phyloP scores from a whole-genome alignment of 2,113 vertebrate species.

The Rhodinocichla rosea region DNA sequence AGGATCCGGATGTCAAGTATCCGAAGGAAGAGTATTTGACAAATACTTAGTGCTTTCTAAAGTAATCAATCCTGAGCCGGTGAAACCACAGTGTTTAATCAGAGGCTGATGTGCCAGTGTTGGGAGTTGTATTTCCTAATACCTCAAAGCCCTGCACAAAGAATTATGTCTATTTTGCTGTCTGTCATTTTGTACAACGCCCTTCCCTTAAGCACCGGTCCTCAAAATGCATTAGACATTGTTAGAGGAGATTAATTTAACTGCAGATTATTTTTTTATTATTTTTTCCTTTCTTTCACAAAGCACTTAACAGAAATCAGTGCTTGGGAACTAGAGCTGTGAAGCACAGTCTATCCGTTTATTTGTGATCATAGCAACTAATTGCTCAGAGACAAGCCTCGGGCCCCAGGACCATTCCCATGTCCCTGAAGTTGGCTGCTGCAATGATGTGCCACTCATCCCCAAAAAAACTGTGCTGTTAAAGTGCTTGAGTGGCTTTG shows the following conservation, averaged over 20 bases:
- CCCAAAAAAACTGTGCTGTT: background rate
- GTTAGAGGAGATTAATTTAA: slow-evolving; percentile 30
- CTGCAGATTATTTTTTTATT: background rate
- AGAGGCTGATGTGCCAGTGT: background rate
- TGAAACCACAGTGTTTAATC: slow-evolving; percentile 31
- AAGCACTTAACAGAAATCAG: slow-evolving; percentile 12
- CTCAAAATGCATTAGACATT: background rate
- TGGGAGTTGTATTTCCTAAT: background rate
- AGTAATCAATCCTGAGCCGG: background rate
- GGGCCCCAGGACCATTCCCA: background rate
- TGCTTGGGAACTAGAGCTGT: background rate
- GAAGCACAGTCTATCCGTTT: background rate
- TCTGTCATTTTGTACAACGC: background rate
- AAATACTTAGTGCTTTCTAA: background rate
- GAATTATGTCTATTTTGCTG: background rate
- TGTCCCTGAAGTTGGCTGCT: background rate
- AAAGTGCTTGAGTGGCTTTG: background rate
- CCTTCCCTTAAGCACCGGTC: background rate
- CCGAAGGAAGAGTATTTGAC: background rate
- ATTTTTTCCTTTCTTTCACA: background rate
- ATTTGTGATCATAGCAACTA: slow-evolving; percentile 21
- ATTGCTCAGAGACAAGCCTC: background rate
- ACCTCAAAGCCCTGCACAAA: slow-evolving; percentile 5
- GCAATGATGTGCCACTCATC: background rate
- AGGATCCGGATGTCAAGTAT: background rate